Conservation (phyloP, 2,888 invertebrate species). For the Empis stercorea region DNA sequence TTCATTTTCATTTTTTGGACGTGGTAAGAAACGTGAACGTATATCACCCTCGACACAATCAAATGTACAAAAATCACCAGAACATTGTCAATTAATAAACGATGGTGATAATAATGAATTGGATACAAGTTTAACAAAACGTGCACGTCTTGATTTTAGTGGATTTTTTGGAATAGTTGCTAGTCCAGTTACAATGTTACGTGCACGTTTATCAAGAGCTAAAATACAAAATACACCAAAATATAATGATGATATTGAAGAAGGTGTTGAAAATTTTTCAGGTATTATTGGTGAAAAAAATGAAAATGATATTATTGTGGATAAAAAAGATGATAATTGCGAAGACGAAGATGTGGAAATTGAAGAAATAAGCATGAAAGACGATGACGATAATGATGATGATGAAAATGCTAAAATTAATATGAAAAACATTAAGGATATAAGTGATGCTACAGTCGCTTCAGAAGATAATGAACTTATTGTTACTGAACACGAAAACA, state of each 20-base stretch:
- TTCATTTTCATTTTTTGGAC: constrained; percentile 28
- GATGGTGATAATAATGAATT: constrained; percentile 15
- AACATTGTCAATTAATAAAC: constrained; percentile 3
- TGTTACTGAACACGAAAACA: background rate
- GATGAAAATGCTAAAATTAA: no score
- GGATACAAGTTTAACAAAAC: constrained; percentile 26
- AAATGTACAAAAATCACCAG: background rate
- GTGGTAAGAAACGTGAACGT: constrained; percentile 31
- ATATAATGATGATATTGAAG: constrained; percentile 1
- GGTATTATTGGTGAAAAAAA: background rate
- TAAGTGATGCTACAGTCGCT: background rate
- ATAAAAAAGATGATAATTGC: background rate
- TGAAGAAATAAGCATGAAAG: background rate
- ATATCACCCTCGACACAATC: constrained; percentile 19
- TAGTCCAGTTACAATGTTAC: constrained; percentile 29
- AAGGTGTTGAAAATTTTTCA: constrained; percentile 7
- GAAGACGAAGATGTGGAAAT: background rate
- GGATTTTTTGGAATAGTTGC: constrained; percentile 25
- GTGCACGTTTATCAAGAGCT: constrained; percentile 27
- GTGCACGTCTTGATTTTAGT: constrained; percentile 25
- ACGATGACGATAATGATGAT: background rate
- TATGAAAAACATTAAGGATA: background rate
- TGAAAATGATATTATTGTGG: background rate
- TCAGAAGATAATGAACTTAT: background rate
- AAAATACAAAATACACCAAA: constrained; percentile 24